Percentiles rank a stretch among this genome's conserved stretches.
phyloP scores from a whole-genome alignment of 2,113 vertebrate genomes.

The Amia ocellicauda region DNA sequence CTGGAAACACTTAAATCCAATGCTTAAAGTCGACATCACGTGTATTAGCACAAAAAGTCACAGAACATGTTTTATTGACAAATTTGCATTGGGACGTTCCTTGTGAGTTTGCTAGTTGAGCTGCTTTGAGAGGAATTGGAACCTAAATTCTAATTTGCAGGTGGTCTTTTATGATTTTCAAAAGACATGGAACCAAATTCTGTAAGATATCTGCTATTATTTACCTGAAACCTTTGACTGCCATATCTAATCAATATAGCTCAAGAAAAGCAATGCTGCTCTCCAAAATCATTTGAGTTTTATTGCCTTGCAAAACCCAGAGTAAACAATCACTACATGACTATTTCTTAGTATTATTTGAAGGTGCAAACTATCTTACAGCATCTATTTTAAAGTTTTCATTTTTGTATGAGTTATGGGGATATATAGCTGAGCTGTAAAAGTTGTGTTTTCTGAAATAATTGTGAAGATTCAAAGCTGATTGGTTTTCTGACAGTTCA shows the following conservation, averaged over 20 bases:
- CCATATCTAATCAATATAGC: conserved; percentile 3
- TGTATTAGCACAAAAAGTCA: no score
- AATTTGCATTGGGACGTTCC: no score
- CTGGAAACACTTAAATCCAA: no score
- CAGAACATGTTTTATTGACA: no score
- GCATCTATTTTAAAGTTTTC: conserved; percentile 42
- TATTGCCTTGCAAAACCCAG: conserved; percentile 2
- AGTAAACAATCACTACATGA: conserved; percentile 2
- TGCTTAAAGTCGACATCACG: no score
- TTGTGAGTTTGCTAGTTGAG: no score
- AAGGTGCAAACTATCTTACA: conserved; percentile 1
- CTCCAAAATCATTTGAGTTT: background rate
- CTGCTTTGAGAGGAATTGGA: no score
- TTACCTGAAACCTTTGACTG: background rate
- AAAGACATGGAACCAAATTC: no score
- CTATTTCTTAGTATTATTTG: conserved; percentile 4
- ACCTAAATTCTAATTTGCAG: no score
- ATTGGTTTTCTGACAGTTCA: conserved; percentile 36
- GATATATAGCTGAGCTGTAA: conserved; percentile 68
- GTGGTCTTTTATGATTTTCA: no score
- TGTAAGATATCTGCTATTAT: no score
- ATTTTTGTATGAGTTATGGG: conserved; percentile 68
- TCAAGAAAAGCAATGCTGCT: conserved; percentile 7
- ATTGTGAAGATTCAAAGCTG: conserved; percentile 65
- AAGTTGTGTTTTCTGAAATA: conserved; percentile 71